These are phyloP conservation scores for Gopherus evgoodei DNA, from an alignment of 2,113 vertebrate species.

Conservation along the genomic window DNA sequence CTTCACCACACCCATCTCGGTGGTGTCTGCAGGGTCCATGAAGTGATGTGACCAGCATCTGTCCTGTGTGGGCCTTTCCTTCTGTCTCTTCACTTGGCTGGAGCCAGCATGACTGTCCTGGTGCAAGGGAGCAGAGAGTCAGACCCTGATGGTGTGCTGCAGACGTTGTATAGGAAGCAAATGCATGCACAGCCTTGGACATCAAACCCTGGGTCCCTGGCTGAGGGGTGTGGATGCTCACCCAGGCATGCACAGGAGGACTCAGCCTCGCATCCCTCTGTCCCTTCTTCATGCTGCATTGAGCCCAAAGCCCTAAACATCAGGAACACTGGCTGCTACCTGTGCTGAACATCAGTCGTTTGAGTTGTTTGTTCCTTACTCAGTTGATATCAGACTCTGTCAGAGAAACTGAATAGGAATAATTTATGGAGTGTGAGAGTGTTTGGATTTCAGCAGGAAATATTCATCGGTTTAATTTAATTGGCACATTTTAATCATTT, in stretches of 20 bases:
- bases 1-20: background rate
- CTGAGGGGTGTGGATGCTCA: background rate
- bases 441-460: conserved; percentile 39
- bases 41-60: background rate
- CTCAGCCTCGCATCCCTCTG: background rate
- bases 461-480: conserved; percentile 12
- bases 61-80: background rate
- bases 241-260: background rate
- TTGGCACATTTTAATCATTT: too few relatives aligned
- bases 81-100: background rate
- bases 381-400: conserved; percentile 27
- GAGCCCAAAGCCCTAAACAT: background rate
- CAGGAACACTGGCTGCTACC: background rate
- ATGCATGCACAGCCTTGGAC: background rate
- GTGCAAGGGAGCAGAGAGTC: background rate
- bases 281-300: background rate
- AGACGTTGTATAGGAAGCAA: background rate
- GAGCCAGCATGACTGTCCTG: background rate
- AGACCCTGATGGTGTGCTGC: background rate
- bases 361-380: conserved; percentile 8
- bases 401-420: conserved; percentile 24
- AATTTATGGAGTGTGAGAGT: conserved; percentile 20
- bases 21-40: background rate
- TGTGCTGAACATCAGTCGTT: background rate
- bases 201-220: background rate